Evolutionary conservation across 2,113 vertebrate genomes (phyloP).

Genomic region (Cyanocitta stelleri): DNA sequence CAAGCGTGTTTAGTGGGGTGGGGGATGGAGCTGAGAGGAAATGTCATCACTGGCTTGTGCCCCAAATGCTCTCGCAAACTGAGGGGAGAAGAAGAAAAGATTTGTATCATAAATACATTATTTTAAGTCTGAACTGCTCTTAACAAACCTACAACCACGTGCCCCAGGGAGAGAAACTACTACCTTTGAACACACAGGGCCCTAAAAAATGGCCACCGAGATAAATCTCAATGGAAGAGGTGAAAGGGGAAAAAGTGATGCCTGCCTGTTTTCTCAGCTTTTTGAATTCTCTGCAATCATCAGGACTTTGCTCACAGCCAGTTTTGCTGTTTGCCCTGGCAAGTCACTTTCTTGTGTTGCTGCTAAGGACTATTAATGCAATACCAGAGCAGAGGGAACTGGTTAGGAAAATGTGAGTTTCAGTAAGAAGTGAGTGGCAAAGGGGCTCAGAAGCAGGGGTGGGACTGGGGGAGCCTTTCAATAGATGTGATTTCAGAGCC

Average conservation of each 20-base stretch:
- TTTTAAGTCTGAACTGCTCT: slow-evolving; percentile 1
- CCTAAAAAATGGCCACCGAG: not conserved
- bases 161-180: not conserved
- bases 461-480: not conserved
- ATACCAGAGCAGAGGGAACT: not conserved
- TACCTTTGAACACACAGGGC: not conserved
- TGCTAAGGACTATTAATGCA: not conserved
- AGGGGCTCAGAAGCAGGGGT: not conserved
- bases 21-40: slow-evolving; percentile 16
- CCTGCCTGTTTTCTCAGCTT: not conserved
- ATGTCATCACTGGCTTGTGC: slow-evolving; percentile 7
- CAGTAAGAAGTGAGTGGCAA: not conserved
- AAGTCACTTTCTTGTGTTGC: not conserved
- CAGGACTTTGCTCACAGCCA: not conserved
- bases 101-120: not conserved
- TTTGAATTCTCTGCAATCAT: not conserved
- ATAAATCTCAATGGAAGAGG: not conserved
- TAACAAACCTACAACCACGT: not conserved
- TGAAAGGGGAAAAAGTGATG: not conserved
- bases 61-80: not conserved
- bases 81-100: not conserved
- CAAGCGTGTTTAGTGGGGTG: not conserved
- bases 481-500: not conserved
- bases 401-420: not conserved
- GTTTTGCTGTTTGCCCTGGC: not conserved